phyloP scores from a whole-genome alignment of 2,113 vertebrate species.

The Myiopsitta monachus region DNA sequence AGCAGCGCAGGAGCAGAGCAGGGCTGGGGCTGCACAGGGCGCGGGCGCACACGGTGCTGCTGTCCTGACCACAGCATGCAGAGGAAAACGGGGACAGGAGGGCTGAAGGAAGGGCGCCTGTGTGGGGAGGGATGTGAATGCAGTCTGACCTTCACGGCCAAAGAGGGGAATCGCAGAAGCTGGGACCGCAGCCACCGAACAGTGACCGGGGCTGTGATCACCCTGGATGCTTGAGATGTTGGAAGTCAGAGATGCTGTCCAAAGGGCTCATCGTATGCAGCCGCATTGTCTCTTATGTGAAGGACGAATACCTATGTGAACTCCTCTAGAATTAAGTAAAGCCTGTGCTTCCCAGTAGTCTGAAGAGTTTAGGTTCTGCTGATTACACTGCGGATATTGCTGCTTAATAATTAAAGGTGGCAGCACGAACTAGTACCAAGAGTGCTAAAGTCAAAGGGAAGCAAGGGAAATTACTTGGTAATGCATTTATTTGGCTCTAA shows the following conservation, averaged over 20 bases:
- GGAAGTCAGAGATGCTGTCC: not conserved
- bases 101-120: not conserved
- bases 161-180: no score
- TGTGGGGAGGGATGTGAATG: not conserved
- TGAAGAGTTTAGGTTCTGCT: not conserved
- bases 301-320: not conserved
- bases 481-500: not conserved
- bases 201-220: not conserved
- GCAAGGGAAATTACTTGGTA: not conserved
- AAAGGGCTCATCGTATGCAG: not conserved
- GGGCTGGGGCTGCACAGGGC: not conserved
- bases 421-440: not conserved
- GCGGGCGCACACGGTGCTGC: not conserved
- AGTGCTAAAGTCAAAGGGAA: not conserved
- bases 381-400: not conserved
- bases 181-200: not conserved
- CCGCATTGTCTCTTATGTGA: not conserved
- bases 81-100: not conserved
- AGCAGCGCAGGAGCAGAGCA: no score
- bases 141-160: not conserved
- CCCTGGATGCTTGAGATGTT: rapidly evolving
- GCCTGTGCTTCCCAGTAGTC: not conserved
- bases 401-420: not conserved
- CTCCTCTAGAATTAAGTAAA: not conserved
- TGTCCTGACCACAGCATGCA: not conserved